These are phyloP conservation scores for Lasioglossum leucozonium DNA, from an alignment of 2,888 invertebrate genomes.

Conservation along the genomic window DNA sequence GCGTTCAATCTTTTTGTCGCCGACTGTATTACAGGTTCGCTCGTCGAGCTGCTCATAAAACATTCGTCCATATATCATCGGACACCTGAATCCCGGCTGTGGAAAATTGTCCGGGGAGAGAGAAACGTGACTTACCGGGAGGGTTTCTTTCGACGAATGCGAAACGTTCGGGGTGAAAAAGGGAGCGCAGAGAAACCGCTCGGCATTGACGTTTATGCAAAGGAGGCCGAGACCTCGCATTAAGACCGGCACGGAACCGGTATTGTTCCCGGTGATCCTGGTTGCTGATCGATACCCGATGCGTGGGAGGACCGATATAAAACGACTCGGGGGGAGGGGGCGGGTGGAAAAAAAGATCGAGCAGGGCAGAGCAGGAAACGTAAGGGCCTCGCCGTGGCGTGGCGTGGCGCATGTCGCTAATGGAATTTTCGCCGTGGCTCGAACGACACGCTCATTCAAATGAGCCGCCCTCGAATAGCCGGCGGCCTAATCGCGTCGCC, in stretches of 20 bases:
- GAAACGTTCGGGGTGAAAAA: background rate
- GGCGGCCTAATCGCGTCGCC: constrained; percentile 52
- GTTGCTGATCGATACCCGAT: constrained; percentile 45
- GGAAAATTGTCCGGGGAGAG: background rate
- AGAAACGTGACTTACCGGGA: background rate
- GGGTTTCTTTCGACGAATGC: constrained; percentile 1
- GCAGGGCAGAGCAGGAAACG: constrained; percentile 19
- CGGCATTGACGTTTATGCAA: constrained; percentile 32
- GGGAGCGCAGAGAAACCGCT: background rate
- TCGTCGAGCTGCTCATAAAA: background rate
- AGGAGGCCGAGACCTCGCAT: constrained; percentile 20
- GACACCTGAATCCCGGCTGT: background rate
- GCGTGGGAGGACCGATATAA: constrained; percentile 47
- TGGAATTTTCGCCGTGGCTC: constrained; percentile 55
- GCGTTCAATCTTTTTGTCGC: too few species aligned
- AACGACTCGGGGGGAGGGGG: background rate
- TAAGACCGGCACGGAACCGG: background rate
- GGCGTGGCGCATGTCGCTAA: constrained; percentile 48
- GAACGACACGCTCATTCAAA: constrained; percentile 65
- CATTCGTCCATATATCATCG: constrained; percentile 1
- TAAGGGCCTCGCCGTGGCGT: constrained; percentile 5
- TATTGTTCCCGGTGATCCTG: constrained; percentile 26
- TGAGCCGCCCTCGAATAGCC: constrained; percentile 58
- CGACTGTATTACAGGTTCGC: background rate
- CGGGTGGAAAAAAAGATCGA: background rate